These are phyloP conservation scores for Melanotaenia duboulayi DNA, from an alignment of 2,113 vertebrate species.

Conservation along the genomic window DNA sequence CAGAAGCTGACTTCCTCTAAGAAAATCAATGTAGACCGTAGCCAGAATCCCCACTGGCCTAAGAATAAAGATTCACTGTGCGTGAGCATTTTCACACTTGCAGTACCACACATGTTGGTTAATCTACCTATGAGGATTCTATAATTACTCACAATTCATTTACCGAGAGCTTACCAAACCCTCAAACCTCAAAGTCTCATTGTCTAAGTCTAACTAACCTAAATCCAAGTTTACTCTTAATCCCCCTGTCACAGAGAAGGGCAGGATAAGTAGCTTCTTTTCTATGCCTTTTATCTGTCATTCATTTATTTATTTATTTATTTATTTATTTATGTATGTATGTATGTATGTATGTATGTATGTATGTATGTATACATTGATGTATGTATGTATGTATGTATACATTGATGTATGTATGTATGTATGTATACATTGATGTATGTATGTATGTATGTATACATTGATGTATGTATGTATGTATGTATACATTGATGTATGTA, in stretches of 20 bases:
- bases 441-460: too few species aligned
- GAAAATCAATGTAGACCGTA: slow-evolving; percentile 73
- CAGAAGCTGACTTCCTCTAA: slow-evolving; percentile 68
- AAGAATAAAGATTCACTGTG: slow-evolving; percentile 54
- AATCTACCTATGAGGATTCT: slow-evolving; percentile 46
- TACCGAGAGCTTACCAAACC: slow-evolving; percentile 2
- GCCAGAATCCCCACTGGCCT: slow-evolving; percentile 64
- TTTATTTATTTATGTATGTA: too few species aligned
- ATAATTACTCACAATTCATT: slow-evolving; percentile 19
- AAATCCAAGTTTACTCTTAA: slow-evolving; percentile 10
- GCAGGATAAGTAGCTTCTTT: neutral
- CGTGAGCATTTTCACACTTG: slow-evolving; percentile 53
- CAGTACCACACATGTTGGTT: slow-evolving; percentile 48
- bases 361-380: too few species aligned
- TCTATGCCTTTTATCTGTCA: neutral
- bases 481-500: too few species aligned
- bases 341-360: too few species aligned
- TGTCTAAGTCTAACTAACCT: neutral
- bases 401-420: too few species aligned
- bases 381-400: too few species aligned
- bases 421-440: too few species aligned
- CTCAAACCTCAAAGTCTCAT: slow-evolving; percentile 3
- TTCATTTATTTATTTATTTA: neutral
- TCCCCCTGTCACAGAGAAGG: neutral
- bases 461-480: too few species aligned